Base-by-base conservation (phyloP, 64 coral and sea anemone species). In the Stichodactyla helianthus region DNA sequence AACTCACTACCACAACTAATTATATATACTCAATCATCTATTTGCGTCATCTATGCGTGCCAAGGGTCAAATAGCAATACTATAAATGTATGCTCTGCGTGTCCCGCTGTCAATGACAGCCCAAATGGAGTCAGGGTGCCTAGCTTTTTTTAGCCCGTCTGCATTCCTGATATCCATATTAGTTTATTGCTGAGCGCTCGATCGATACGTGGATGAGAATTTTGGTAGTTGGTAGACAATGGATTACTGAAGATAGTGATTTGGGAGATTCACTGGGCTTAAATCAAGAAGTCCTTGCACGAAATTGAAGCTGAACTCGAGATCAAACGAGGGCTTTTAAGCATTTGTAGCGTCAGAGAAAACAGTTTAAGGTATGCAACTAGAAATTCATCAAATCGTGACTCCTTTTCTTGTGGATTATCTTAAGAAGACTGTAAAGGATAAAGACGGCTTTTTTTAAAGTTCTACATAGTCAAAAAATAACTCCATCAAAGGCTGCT, bases 101-200 rank as follows among this genome's bases (percentile, higher is more conserved):
- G 4, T 81, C 50, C 13, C 17, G 20, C 52, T 81, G 44, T 81
- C 78, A 79, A 6, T 79, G 60, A 63, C 60, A 14, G 60, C 60
- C 59, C 16, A 62, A 62, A 14, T 62, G 59, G 59, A 62, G 18
- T 62, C 31, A 35, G 31, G 59, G 18, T 17, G 18, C 15, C 5
- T 28, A 27, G 25, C 68, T 74, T 74, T 74, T 74, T 74, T 74
- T 74, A 74, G 68, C 68, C 68, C 12, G 68, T 74, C 68, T 31
- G 25, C 68, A 74, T 74, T 74, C 68, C 68, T 74, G 68, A 8
- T 74, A n/a, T 35, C 68, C 26, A 13, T 10, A 27, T 23, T 74
- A 31, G 68, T n/a, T 31, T 22, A n/a, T 9, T 31, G 65, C 19
- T 22, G 65, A 7, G 65, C 17, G 65, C 22, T 70, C 22, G 6